These are phyloP conservation scores for Steinernema scapterisci DNA, from an alignment of 2,888 invertebrate species.

Conservation along the genomic window DNA sequence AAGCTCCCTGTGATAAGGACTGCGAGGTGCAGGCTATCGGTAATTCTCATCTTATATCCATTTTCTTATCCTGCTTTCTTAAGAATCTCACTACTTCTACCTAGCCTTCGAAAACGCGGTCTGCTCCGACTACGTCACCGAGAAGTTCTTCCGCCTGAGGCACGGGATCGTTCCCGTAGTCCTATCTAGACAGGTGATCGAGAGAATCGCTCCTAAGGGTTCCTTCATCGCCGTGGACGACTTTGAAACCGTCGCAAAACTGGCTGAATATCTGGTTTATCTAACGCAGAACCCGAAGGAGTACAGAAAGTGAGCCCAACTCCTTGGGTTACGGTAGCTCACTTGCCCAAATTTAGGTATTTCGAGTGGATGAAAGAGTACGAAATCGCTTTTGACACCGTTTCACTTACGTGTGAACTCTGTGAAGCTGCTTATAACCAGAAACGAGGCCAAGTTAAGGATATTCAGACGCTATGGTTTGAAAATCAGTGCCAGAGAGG, in stretches of 20 bases:
- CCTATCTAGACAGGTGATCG: not conserved
- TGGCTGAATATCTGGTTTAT: not conserved
- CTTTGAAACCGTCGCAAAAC: not conserved
- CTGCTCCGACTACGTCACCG: constrained; percentile 10
- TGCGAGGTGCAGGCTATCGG: not conserved
- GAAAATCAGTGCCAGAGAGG: not conserved
- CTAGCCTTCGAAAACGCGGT: constrained; percentile 21
- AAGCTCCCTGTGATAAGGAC: not conserved
- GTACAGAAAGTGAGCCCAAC: not conserved
- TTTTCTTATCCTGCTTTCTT: too few relatives aligned
- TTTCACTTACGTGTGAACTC: not conserved
- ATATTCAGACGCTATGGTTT: not conserved
- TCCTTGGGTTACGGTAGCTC: too few relatives aligned
- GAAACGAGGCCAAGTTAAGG: not conserved
- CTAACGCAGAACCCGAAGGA: not conserved
- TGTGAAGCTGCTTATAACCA: not conserved
- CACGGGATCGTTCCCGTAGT: constrained; percentile 1
- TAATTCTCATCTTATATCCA: too few relatives aligned
- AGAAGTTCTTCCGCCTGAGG: constrained; percentile 10
- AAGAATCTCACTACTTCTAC: constrained; percentile 23
- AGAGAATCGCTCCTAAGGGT: not conserved
- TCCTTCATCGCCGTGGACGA: constrained; percentile 24
- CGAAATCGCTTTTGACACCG: not conserved
- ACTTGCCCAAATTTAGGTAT: too few relatives aligned
- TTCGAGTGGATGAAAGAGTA: not conserved